Evolutionary conservation across 2,113 vertebrate genomes (phyloP).

Genomic region (Mormyrus iriodes): DNA sequence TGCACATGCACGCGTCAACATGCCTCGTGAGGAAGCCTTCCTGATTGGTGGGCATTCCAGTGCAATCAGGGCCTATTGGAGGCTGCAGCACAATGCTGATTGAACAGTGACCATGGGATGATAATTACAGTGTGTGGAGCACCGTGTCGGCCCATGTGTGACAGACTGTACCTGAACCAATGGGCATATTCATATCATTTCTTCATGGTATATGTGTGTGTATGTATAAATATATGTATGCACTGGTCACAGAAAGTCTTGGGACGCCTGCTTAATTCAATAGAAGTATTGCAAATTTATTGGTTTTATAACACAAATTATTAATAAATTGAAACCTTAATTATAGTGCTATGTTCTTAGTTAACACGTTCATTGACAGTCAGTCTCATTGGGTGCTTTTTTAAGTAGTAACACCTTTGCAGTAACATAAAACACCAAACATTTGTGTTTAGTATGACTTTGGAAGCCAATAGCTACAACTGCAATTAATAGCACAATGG

Average conservation of each 20-base stretch:
- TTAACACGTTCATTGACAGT: neutral
- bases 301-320: no score
- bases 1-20: neutral
- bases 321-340: neutral
- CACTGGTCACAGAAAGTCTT: neutral
- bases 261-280: no score
- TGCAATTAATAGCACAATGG: neutral
- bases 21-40: neutral
- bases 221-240: neutral
- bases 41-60: conserved; percentile 15
- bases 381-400: neutral
- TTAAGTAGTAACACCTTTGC: neutral
- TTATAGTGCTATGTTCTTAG: neutral
- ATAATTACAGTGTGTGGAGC: neutral
- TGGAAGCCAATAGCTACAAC: neutral
- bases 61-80: conserved; percentile 11
- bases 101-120: neutral
- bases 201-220: neutral
- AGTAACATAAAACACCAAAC: neutral
- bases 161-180: neutral
- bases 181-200: neutral
- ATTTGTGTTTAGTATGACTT: neutral
- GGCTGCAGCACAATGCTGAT: neutral
- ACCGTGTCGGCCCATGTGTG: neutral
- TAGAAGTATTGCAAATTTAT: no score